Base-by-base conservation (phyloP, 1,140 invertebrate species). In the Galendromus occidentalis region DNA sequence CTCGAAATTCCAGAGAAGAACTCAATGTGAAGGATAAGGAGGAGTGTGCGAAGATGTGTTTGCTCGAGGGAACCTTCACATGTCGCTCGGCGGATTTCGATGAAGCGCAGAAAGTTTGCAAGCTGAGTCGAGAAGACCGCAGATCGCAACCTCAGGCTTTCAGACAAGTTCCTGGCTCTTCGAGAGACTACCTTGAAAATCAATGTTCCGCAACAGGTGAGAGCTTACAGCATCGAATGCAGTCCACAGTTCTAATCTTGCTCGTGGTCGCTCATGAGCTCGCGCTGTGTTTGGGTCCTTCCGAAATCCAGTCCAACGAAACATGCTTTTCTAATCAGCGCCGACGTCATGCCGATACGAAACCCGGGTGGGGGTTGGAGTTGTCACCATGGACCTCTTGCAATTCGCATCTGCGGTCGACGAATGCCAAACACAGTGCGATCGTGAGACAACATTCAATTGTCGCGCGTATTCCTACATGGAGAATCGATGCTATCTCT, bases 121-220 rank as follows among this genome's bases (percentile, higher is more conserved):
- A 74, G 1, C 69, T 81, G 44, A 79, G 77, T 66, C 70, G 74
- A 30, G 78, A 80, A 66, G 78, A 79, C 68, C 71, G 78, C 12
- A 69, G 79, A 64, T 79, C 78, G 17, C 75, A 78, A 66, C 79
- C 79, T 4, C 74, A 74, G 29, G 77, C 78, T 1, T 80, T 80
- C 67, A 68, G 74, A 65, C 66, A 74, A 51, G 68, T 73, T 9
- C 71, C 73, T 14, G 76, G 74, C 17, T 73, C 72, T 5, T 70
- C 71, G 7, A 71, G 78, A 6, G 77, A 80, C 67, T 81, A 81
- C 66, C 70, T 81, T 18, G 80, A 81, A 70, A 81, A 81, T 68
- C 78, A 80, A 69, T 81, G 80, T 68, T 76, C 70, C 4, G 66
- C 69, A n/a, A 65, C 72, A 44, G 71, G 71, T 72, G 66, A 66